Percentiles rank a stretch among this genome's conserved stretches.
Evolutionary conservation across 2,888 invertebrate species (phyloP).

Genomic region (Tinea pellionella): DNA sequence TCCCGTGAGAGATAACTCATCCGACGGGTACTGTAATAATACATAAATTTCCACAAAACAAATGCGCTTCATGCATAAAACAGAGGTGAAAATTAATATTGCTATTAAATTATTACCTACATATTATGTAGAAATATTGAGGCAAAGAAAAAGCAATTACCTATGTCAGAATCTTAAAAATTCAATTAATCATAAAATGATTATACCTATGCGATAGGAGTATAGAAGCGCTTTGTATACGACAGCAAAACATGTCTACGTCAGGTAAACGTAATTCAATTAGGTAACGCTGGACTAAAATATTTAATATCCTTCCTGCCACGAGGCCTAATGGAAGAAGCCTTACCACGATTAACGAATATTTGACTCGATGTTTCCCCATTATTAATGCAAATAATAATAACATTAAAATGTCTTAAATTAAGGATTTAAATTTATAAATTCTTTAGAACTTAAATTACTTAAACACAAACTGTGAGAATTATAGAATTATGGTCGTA

Average conservation of each 20-base stretch:
- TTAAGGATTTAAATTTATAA: background rate
- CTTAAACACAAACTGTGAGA: background rate
- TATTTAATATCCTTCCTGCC: slow-evolving; percentile 9
- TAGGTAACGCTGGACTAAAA: slow-evolving; percentile 12
- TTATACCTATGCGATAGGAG: background rate
- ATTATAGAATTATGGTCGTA: background rate
- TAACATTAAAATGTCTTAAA: background rate
- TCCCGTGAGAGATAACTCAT: slow-evolving; percentile 37
- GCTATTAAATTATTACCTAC: too few relatives aligned
- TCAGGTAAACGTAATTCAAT: slow-evolving; percentile 14
- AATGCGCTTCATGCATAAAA: slow-evolving; percentile 27
- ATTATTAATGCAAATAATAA: slow-evolving; percentile 11
- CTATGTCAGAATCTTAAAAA: background rate
- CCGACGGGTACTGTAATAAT: slow-evolving; percentile 45
- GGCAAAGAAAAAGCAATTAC: too few relatives aligned
- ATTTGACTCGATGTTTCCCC: slow-evolving; percentile 12
- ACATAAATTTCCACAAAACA: slow-evolving; percentile 53
- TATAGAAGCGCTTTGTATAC: background rate
- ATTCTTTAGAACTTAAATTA: background rate
- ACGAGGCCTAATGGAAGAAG: slow-evolving; percentile 10
- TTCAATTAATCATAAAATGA: background rate
- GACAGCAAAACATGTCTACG: slow-evolving; percentile 2
- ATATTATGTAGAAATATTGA: too few relatives aligned
- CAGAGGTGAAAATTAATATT: slow-evolving; percentile 22
- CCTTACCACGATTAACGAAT: slow-evolving; percentile 12